Evolutionary conservation across 2,797 vertebrate genomes (phyloP).

Genomic region (Sebastes iracundus): DNA sequence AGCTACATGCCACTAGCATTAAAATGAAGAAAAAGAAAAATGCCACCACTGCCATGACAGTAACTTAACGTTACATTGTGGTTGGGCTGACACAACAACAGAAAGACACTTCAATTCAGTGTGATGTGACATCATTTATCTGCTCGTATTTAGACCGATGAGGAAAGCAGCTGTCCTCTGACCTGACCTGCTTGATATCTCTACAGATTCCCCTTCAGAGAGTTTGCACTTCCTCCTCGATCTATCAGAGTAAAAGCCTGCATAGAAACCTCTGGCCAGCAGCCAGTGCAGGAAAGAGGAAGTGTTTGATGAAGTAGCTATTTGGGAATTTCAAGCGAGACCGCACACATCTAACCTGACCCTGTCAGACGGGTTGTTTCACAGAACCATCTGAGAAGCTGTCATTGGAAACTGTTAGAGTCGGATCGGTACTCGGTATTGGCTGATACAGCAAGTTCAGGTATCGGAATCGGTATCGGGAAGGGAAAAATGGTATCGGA

Average conservation of each 20-base stretch:
- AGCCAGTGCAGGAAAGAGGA: slow-evolving; percentile 4
- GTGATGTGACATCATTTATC: neutral
- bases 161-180: neutral
- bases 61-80: neutral
- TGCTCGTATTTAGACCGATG: neutral
- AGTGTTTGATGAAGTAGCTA: slow-evolving; percentile 14
- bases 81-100: neutral
- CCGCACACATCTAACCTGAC: neutral
- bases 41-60: neutral
- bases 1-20: neutral
- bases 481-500: no score
- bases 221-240: neutral
- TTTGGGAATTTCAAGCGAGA: slow-evolving; percentile 22
- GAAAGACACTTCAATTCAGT: neutral
- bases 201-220: neutral
- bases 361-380: no score
- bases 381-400: no score
- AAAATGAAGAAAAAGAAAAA: neutral
- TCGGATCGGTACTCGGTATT: no score
- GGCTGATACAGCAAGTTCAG: no score
- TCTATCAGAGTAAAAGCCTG: neutral
- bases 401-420: no score
- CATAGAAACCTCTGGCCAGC: neutral
- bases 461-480: no score
- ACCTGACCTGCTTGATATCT: neutral